A percentile compares a stretch with the other conserved stretches of the same genome.
These are phyloP conservation scores for Meteorus sp. DNA, from an alignment of 1,140 invertebrate genomes.

Conservation along the genomic window DNA sequence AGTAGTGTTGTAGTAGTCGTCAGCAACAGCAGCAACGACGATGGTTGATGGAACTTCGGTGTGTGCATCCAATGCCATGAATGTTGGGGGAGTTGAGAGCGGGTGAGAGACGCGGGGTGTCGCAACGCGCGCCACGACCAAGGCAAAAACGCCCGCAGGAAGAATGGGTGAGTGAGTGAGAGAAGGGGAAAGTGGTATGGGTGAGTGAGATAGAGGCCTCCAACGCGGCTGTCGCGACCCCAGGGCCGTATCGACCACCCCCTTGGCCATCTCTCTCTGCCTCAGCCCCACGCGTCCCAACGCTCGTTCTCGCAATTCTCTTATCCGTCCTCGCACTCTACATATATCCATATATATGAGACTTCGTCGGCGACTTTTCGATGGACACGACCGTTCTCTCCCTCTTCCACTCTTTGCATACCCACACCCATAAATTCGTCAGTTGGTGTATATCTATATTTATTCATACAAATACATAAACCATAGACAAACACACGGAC, in stretches of 20 bases:
- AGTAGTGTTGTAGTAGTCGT: no score
- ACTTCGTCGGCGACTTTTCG: slow-evolving; percentile 31
- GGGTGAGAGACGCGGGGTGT: slow-evolving; percentile 35
- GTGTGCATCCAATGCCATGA: slow-evolving; percentile 26
- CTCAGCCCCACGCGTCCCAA: slow-evolving; percentile 32
- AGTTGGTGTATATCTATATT: no score
- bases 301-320: slow-evolving; percentile 21
- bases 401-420: neutral
- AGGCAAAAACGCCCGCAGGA: slow-evolving; percentile 56
- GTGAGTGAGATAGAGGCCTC: slow-evolving; percentile 2
- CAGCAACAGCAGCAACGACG: no score
- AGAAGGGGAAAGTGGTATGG: slow-evolving; percentile 3
- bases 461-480: no score
- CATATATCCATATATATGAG: neutral
- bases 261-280: slow-evolving; percentile 28
- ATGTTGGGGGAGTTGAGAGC: no score
- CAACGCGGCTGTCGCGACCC: slow-evolving; percentile 53
- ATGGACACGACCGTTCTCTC: neutral
- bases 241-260: slow-evolving; percentile 56
- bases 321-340: neutral
- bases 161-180: slow-evolving; percentile 49
- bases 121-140: slow-evolving; percentile 34
- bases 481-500: no score
- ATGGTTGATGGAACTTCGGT: no score
- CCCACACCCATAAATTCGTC: no score